These are phyloP conservation scores for Acromyrmex echinatior DNA, from an alignment of 1,140 invertebrate species.

Conservation along the genomic window DNA sequence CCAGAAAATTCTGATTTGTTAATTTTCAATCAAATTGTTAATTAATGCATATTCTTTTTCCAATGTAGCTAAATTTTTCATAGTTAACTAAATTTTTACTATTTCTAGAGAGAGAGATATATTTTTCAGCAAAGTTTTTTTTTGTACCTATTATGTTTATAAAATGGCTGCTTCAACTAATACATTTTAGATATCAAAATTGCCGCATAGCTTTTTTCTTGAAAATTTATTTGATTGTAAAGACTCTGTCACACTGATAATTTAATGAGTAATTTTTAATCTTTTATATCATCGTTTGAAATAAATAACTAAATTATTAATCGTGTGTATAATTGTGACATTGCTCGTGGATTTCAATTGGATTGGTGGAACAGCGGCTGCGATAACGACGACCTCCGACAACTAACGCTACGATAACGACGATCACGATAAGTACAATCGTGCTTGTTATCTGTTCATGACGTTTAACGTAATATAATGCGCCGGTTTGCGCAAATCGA, in stretches of 20 bases:
- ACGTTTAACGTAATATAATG: neutral
- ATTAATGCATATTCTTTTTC: no score
- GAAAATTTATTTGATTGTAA: neutral
- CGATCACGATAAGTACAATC: slow-evolving; percentile 24
- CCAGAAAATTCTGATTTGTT: no score
- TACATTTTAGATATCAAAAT: neutral
- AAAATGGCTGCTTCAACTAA: neutral
- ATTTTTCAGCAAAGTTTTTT: no score
- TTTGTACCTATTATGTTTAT: neutral
- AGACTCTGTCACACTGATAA: neutral
- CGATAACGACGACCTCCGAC: slow-evolving; percentile 25
- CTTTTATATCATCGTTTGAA: neutral
- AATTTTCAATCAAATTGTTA: no score
- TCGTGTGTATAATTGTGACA: neutral
- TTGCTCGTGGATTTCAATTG: slow-evolving; percentile 1
- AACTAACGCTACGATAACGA: slow-evolving; percentile 45
- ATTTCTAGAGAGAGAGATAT: no score
- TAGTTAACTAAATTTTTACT: no score
- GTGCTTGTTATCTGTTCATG: slow-evolving; percentile 32
- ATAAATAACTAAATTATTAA: slow-evolving; percentile 38
- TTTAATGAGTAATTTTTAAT: neutral
- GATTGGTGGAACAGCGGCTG: slow-evolving; percentile 30
- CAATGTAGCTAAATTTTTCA: no score
- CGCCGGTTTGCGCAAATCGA: slow-evolving; percentile 1
- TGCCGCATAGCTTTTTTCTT: neutral